phyloP scores from a whole-genome alignment of 2,113 vertebrate genomes.

The Bombycilla garrulus region DNA sequence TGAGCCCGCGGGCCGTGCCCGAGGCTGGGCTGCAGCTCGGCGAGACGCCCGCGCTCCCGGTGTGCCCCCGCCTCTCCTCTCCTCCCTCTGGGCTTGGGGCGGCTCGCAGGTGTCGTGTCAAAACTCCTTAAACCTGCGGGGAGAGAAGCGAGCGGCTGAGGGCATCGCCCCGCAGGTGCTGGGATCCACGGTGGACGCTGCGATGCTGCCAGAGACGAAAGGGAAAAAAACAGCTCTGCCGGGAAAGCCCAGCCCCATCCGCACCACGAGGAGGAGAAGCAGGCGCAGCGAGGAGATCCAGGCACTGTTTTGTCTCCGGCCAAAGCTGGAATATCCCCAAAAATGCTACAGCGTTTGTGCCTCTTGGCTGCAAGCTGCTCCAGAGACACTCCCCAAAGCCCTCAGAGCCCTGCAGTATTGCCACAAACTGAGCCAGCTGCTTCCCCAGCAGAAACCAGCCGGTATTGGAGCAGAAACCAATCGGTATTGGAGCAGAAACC shows the following conservation, averaged over 20 bases:
- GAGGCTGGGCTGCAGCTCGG: neutral
- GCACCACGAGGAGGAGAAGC: neutral
- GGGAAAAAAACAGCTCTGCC: neutral
- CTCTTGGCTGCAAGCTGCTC: neutral
- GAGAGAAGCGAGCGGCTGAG: neutral
- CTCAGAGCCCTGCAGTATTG: fast-evolving
- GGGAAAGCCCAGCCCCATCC: neutral
- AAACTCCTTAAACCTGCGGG: constrained; percentile 38
- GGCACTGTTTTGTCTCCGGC: neutral
- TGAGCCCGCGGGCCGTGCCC: neutral
- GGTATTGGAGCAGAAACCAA: neutral
- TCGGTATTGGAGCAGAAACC: fast-evolving
- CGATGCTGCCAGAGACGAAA: fast-evolving
- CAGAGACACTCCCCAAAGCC: neutral
- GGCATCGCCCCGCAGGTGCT: fast-evolving
- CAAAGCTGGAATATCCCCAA: neutral
- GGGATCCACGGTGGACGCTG: fast-evolving
- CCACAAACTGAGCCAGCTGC: neutral
- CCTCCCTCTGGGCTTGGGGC: neutral
- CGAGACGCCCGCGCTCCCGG: neutral
- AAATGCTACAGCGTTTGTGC: neutral
- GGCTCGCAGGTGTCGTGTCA: neutral
- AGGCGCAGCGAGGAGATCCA: neutral
- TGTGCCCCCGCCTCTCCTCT: neutral
- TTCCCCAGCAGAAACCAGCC: neutral